phyloP scores from a whole-genome alignment of 2,113 vertebrate genomes.

The Prietella phreatophila region DNA sequence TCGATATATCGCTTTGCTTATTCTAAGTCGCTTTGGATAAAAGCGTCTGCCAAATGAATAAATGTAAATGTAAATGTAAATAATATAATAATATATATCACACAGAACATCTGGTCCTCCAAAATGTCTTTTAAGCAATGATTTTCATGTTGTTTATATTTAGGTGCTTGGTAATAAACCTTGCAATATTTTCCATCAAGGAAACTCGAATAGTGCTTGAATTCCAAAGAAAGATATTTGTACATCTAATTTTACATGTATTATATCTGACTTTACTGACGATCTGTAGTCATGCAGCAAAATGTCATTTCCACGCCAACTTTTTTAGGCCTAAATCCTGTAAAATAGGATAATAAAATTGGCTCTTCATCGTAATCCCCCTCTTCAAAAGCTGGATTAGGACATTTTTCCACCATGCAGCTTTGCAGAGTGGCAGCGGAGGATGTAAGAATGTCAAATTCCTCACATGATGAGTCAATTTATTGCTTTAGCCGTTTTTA shows the following conservation, averaged over 20 bases:
- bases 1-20: too few species aligned
- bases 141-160: background rate
- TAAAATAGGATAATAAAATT: constrained; percentile 54
- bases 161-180: background rate
- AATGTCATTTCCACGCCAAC: constrained; percentile 34
- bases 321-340: constrained; percentile 39
- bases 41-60: too few species aligned
- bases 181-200: background rate
- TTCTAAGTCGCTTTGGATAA: too few species aligned
- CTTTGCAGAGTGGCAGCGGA: constrained; percentile 60
- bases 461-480: constrained; percentile 74
- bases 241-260: background rate
- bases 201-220: background rate
- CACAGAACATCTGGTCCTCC: background rate
- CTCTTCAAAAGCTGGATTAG: constrained; percentile 62
- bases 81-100: background rate
- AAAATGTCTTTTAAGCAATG: background rate
- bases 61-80: too few species aligned
- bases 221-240: background rate
- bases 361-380: constrained; percentile 59
- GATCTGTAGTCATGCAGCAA: constrained; percentile 23
- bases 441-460: constrained; percentile 64
- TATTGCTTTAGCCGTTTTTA: constrained; percentile 34
- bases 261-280: background rate
- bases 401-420: constrained; percentile 62